A percentile compares a stretch with the other conserved stretches of the same genome.
phyloP scores from a whole-genome alignment of 1,140 invertebrate genomes.

The Monomorium pharaonis region DNA sequence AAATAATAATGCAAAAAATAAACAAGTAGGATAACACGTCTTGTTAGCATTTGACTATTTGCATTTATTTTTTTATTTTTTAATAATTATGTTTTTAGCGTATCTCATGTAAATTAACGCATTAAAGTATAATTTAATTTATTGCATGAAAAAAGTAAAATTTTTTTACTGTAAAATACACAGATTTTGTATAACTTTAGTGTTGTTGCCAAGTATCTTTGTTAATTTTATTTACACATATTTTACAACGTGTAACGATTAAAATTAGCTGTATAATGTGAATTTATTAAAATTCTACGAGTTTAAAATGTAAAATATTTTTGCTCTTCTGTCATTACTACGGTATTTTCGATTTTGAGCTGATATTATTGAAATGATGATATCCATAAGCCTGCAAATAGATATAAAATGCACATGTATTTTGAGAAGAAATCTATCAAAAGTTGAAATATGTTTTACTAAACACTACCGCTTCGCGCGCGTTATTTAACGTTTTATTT shows the following conservation, averaged over 20 bases:
- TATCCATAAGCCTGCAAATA: constrained; percentile 7
- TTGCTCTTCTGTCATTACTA: background rate
- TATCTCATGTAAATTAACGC: background rate
- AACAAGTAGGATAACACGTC: background rate
- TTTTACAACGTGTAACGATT: background rate
- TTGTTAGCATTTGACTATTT: background rate
- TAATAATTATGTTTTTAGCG: background rate
- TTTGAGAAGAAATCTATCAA: background rate
- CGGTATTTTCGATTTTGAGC: constrained; percentile 1
- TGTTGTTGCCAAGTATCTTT: background rate
- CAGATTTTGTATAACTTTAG: too few relatives aligned
- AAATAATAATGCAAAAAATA: background rate
- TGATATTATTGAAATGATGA: constrained; percentile 24
- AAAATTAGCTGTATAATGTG: background rate
- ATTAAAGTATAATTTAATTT: background rate
- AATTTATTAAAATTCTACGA: background rate
- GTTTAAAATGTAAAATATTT: background rate
- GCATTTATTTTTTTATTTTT: background rate
- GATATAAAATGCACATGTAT: constrained; percentile 25
- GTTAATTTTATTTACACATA: background rate
- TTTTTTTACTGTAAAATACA: background rate
- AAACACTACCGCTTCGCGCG: too few relatives aligned
- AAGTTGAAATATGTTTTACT: background rate
- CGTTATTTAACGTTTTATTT: too few relatives aligned
- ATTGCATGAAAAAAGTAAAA: background rate